Percentiles rank a stretch among this genome's conserved stretches.
phyloP scores from a whole-genome alignment of 64 coral and sea anemone genomes.

The Actinia equina region DNA sequence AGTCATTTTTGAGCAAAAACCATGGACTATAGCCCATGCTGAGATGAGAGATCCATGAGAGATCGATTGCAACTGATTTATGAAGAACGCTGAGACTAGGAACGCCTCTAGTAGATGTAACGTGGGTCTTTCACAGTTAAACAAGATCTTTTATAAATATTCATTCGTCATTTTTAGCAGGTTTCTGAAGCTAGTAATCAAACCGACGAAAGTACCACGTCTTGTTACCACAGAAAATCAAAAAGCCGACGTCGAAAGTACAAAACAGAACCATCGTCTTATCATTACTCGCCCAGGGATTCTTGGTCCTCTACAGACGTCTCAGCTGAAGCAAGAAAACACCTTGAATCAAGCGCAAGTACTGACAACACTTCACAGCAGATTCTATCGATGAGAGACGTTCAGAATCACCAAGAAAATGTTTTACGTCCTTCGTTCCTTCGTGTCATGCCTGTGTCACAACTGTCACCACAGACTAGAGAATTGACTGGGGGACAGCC shows the following conservation, averaged over 20 bases:
- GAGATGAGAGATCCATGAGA: no score
- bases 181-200: constrained; percentile 24
- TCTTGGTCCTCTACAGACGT: constrained; percentile 73
- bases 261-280: constrained; percentile 54
- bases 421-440: constrained; percentile 35
- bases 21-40: no score
- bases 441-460: constrained; percentile 52
- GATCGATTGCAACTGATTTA: no score
- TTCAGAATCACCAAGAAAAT: constrained; percentile 13
- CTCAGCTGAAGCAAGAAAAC: constrained; percentile 25
- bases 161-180: not conserved
- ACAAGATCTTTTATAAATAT: no score
- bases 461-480: constrained; percentile 47
- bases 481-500: constrained; percentile 76
- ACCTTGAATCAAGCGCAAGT: not conserved
- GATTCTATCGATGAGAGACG: constrained; percentile 11
- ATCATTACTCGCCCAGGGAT: constrained; percentile 50
- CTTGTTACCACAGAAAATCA: constrained; percentile 41
- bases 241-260: constrained; percentile 35
- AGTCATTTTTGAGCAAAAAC: no score
- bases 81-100: no score
- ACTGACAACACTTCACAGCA: constrained; percentile 23
- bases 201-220: not conserved
- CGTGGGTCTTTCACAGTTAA: no score
- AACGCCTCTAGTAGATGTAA: no score